phyloP scores from a whole-genome alignment of 1,140 invertebrate genomes.

The Ptiloglossa arizonensis region DNA sequence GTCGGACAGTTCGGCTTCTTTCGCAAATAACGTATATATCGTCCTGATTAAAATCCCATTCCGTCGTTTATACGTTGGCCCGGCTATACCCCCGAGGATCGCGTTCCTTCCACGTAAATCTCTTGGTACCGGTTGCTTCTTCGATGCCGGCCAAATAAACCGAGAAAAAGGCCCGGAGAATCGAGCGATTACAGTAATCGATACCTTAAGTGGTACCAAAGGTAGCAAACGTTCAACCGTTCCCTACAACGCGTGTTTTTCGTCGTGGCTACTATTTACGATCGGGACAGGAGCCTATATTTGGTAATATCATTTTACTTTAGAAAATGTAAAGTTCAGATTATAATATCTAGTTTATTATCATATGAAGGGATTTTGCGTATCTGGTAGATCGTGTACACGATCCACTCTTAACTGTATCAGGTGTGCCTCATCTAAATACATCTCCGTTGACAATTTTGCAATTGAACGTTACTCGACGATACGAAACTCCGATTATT shows the following conservation, averaged over 20 bases:
- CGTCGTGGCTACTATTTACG: background rate
- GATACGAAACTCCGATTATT: no score
- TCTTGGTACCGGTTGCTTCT: background rate
- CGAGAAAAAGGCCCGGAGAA: background rate
- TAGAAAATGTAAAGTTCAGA: no score
- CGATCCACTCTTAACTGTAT: no score
- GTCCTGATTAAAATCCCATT: conserved; percentile 48
- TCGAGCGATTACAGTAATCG: background rate
- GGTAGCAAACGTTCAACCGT: background rate
- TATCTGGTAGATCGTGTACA: no score
- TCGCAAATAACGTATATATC: conserved; percentile 13
- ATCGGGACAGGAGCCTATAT: background rate
- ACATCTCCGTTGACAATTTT: no score
- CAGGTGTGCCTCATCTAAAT: no score
- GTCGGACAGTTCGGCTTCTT: conserved; percentile 17
- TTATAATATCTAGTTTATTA: no score
- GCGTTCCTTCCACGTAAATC: conserved; percentile 54
- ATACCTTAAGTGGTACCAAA: background rate
- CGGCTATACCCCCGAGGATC: conserved; percentile 64
- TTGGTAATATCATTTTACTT: no score
- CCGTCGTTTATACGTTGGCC: conserved; percentile 16
- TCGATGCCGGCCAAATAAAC: background rate
- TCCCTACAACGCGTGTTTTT: no score
- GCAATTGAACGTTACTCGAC: no score
- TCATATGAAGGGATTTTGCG: no score